Evolutionary conservation across 2,113 vertebrate genomes (phyloP), one percentile per base, ranked within the genome.

Genomic region (Cryptotis parvus): DNA sequence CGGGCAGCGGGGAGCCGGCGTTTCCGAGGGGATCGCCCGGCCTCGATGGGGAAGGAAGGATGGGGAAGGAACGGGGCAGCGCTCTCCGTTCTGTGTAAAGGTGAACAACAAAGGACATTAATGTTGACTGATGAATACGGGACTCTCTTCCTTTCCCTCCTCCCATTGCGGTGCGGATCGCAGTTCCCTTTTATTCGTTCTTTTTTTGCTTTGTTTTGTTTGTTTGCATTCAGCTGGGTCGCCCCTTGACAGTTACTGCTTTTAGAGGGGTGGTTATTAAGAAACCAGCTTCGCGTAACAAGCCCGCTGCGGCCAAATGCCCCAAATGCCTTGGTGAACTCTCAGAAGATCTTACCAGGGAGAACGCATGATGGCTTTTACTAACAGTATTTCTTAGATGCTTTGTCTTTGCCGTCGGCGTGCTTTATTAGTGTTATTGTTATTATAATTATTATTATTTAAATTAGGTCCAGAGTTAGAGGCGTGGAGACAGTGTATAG

Each of bases 51-150:
- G 58, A 74, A 70, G 66, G 88, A 90, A 39, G n/a, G 24, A 74
- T 61, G 86, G 73, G 75, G 58, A 74, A 70, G 66, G 88, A 90
- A 39, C 88, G 37, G 84, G 66, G 86, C 55, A 85, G 68, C 83
- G 84, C 92, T 92, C 55, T 6, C 75, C 77, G 72, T 76, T 89
- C 37, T 45, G 90, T 90, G 94, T 74, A 95, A 96, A 97, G 96
- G 96, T 97, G 96, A 97, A 97, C 96, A 97, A 97, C 97, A 97
- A 97, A 97, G 97, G 96, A 97, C 82, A 94, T 96, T 96, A 97
- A 94, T 96, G 94, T 94, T 96, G 96, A 97, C 94, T 75, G 95
- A 96, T 96, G 95, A 80, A 94, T 84, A 77, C 94, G 3, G 90
- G 92, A 94, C 91, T 85, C 95, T 86, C 78, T 90, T 79, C 85